A percentile compares a stretch with the other conserved stretches of the same genome.
phyloP scores from a whole-genome alignment of 2,797 vertebrate genomes.

The Nannoperca australis region DNA sequence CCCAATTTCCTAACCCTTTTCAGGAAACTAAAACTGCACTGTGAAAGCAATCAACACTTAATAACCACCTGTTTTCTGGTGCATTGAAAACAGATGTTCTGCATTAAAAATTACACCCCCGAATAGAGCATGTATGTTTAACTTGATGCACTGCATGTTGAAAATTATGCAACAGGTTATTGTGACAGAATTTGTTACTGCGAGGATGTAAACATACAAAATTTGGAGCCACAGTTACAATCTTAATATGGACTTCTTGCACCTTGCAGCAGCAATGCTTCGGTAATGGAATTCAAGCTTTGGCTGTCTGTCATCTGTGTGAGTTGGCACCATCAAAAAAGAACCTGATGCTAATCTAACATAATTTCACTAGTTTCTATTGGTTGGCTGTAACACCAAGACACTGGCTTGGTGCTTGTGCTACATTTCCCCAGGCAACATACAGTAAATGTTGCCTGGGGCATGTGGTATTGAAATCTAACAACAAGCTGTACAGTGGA shows the following conservation, averaged over 20 bases:
- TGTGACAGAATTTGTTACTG: not conserved
- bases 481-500: constrained; percentile 13
- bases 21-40: constrained; percentile 1
- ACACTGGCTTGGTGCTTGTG: constrained; percentile 23
- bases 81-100: not conserved
- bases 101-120: constrained; percentile 5
- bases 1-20: not conserved
- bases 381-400: constrained; percentile 26
- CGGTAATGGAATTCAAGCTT: constrained; percentile 15
- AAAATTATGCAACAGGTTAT: not conserved
- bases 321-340: constrained; percentile 15
- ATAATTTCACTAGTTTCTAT: constrained; percentile 21
- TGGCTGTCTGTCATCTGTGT: constrained; percentile 18
- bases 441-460: constrained; percentile 9
- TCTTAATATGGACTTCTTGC: not conserved
- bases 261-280: constrained; percentile 10
- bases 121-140: not conserved
- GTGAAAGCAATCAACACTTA: constrained; percentile 10
- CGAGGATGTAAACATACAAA: not conserved
- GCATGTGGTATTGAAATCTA: constrained; percentile 5
- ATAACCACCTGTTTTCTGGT: constrained; percentile 2
- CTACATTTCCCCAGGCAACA: not conserved
- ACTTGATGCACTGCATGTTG: not conserved
- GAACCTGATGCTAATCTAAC: constrained; percentile 27
- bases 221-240: not conserved